These are phyloP conservation scores for Anas platyrhynchos DNA, from an alignment of 2,113 vertebrate species.

Conservation along the genomic window DNA sequence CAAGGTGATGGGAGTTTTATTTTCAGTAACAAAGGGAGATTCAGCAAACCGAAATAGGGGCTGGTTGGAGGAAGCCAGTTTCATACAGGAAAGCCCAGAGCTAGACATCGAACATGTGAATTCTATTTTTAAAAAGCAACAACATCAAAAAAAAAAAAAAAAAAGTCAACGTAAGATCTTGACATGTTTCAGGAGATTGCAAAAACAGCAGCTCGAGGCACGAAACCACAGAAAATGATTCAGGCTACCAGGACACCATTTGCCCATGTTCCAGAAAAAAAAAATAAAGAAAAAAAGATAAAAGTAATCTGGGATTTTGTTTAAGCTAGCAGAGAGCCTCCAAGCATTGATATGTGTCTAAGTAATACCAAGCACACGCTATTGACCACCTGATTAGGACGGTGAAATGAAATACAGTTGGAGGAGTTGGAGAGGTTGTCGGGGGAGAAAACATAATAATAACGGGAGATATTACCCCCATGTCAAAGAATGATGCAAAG, in stretches of 20 bases:
- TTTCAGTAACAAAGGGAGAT: not conserved
- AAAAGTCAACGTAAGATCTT: not conserved
- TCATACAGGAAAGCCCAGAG: not conserved
- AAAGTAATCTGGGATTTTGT: not conserved
- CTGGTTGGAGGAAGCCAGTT: not conserved
- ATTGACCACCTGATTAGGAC: not conserved
- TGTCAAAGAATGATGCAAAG: constrained; percentile 20
- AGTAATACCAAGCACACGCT: not conserved
- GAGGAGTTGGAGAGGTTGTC: constrained; percentile 13
- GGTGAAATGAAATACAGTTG: constrained; percentile 20
- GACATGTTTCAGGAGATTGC: not conserved
- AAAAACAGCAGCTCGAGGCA: not conserved
- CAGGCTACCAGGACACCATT: not conserved
- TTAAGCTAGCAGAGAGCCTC: not conserved
- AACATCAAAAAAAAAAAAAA: not conserved
- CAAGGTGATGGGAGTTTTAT: not conserved
- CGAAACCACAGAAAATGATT: not conserved
- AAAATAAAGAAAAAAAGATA: rapidly evolving
- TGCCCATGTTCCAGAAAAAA: not conserved
- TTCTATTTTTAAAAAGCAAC: not conserved
- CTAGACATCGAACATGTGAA: not conserved
- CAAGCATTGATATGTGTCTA: not conserved
- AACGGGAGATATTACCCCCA: not conserved
- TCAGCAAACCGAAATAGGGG: not conserved
- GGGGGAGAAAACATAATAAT: not conserved